Base-by-base conservation (phyloP, 1,140 invertebrate genomes). In the Zaprionus davidi region DNA sequence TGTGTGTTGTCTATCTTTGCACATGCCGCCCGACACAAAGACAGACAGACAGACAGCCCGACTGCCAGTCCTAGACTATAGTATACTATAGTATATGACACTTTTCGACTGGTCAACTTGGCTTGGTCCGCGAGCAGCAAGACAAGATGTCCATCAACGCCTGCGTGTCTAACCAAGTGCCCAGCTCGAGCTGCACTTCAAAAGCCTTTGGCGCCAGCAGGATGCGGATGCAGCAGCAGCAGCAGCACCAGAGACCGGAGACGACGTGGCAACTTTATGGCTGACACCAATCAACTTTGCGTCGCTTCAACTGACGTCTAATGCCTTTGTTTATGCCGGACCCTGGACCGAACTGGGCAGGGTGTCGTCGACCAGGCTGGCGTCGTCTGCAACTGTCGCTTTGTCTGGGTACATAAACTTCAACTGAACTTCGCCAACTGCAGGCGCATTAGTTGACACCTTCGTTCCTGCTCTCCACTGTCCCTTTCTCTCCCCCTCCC, bases 281-380 rank as follows among this genome's bases (percentile, higher is more conserved):
- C 87, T 82, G 83, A 84, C 87, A 91, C 81, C 87, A 91, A 91
- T 91, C 87, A 91, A 91, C 87, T 91, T 87, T 91, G 69, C 64
- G 78, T 84, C 69, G 80, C 75, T 72, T 59, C 63, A 71, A 64
- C 82, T 71, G 77, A 71, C 87, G 66, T 88, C 84, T 88, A 88
- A 88, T 88, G 78, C 85, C 81, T 83, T 87, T 83, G 83, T 87
- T 87, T 87, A 87, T 87, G 84, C 69, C 58, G 26, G 6, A 24
- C 22, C 51, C 46, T 17, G 31, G 41, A 26, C 62, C 24, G 38
- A 7, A 41, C 38, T 41, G 44, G 9, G 24, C 38, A 41, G 38
- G 38, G 36, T 9, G 36, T 38, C 44, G 36, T 38, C 44, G 26
- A 4, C 36, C 5, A 20, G 34, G 7, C 56, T 58, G 38, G 65